Evolutionary conservation across 2,797 vertebrate genomes (phyloP).

Genomic region (Cirrhinus mrigala): DNA sequence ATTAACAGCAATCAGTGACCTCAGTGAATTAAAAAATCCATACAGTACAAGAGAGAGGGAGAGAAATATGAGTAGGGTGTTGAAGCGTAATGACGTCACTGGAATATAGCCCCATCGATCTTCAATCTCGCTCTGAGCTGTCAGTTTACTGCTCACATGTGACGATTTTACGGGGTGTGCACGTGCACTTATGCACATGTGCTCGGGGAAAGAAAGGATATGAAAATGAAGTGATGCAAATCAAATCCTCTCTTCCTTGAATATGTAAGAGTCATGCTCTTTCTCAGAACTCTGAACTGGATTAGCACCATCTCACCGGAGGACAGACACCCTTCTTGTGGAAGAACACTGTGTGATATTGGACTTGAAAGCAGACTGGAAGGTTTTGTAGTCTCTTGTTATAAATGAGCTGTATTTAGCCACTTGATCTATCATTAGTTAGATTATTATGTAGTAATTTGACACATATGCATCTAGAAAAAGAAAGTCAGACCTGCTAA

Average conservation of each 20-base stretch:
- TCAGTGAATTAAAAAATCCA: constrained; percentile 27
- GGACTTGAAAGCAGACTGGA: not conserved
- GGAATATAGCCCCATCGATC: constrained; percentile 23
- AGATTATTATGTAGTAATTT: not conserved
- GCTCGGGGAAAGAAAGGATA: constrained; percentile 7
- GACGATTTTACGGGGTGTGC: constrained; percentile 3
- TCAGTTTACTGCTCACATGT: constrained; percentile 26
- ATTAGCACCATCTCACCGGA: constrained; percentile 26
- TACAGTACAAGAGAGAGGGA: not conserved
- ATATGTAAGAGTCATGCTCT: constrained; percentile 36
- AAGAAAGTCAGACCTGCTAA: not conserved
- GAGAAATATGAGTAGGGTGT: constrained; percentile 28
- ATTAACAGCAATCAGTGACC: constrained; percentile 19
- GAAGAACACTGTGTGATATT: constrained; percentile 10
- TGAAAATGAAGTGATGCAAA: constrained; percentile 40
- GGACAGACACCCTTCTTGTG: not conserved
- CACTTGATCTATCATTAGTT: not conserved
- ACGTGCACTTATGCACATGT: constrained; percentile 16
- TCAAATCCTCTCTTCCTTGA: constrained; percentile 40
- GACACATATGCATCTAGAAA: not conserved
- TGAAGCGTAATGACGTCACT: constrained; percentile 21
- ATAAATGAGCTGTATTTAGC: not conserved
- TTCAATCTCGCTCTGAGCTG: not conserved
- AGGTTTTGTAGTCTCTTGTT: not conserved
- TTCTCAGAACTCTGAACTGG: constrained; percentile 29